Conservation (phyloP, 2,113 vertebrate genomes). For the Meleagris gallopavo region DNA sequence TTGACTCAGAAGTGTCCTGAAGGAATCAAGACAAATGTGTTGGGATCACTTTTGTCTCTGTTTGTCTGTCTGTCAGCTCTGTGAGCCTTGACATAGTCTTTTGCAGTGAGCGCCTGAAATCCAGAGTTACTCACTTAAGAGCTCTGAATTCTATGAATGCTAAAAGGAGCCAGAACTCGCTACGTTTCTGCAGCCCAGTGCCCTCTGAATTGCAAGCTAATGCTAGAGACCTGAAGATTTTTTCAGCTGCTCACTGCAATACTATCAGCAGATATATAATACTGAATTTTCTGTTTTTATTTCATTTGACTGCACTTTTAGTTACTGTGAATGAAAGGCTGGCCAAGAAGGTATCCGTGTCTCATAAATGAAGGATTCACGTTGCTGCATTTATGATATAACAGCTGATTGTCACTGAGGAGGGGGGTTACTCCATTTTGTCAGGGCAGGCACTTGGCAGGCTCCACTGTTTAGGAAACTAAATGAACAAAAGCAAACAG, state of each 20-base stretch:
- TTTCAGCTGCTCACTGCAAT: not conserved
- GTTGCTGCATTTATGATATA: not conserved
- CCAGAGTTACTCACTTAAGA: not conserved
- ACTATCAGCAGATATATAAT: not conserved
- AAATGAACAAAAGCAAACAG: not conserved
- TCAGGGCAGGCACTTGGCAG: not conserved
- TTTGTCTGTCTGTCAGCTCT: not conserved
- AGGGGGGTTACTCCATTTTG: not conserved
- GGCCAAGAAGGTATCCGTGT: not conserved
- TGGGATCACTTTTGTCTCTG: fast-evolving
- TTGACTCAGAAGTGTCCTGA: not conserved
- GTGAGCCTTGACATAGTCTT: fast-evolving
- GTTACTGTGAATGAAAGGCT: not conserved
- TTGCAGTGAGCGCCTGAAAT: too few species aligned
- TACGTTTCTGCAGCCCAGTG: not conserved
- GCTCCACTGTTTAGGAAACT: not conserved
- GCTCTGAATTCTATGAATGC: not conserved
- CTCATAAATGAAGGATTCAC: not conserved
- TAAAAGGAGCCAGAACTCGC: not conserved
- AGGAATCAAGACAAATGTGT: not conserved
- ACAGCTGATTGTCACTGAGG: not conserved
- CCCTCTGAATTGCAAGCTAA: not conserved
- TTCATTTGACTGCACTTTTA: not conserved
- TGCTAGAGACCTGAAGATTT: not conserved
- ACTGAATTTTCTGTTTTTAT: not conserved